Base-by-base conservation (phyloP, 2,888 invertebrate genomes). In the Acrocyrtus sp. region DNA sequence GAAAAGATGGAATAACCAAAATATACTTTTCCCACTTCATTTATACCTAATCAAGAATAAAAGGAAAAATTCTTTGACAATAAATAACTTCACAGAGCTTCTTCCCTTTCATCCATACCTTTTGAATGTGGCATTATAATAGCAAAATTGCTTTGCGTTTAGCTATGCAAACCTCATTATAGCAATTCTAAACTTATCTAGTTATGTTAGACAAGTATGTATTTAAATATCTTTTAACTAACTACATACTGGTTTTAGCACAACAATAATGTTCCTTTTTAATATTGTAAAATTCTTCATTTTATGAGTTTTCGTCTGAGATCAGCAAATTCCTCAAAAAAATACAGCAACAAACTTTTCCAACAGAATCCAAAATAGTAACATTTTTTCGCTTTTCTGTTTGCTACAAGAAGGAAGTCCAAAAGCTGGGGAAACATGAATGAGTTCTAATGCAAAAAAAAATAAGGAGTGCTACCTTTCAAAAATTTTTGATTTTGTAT, bases 171-270 rank as follows among this genome's bases (percentile, higher is more conserved):
- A 22, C 27, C 21, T 53, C 2, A 22, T 24, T 53, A n/a, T n/a
- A n/a, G n/a, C n/a, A n/a, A n/a, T n/a, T n/a, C n/a, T n/a, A n/a
- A n/a, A n/a, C n/a, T n/a, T 53, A 19, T 8, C 3, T 45, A 45
- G 39, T 6, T 6, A 10, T 12, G 12, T 12, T 39, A 39, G 8
- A 10, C 8, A 12, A 45, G 45, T 45, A 45, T 17, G 45, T 45
- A 39, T 39, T 39, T 12, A 45, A 45, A 4, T 45, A 45, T 15
- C 45, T 17, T 45, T 15, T 45, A 39, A 45, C 5, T n/a, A 45
- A 45, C 45, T 48, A 48, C 22, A 48, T 50, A 45, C 58, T 45
- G 24, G n/a, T 45, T 58, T 45, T 58, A 58, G 58, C 58, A 58
- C 58, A 58, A 45, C 45, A 45, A 27, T 45, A 41, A 53, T 57